Percentiles rank a stretch among this genome's conserved stretches.
phyloP scores from a whole-genome alignment of 23 tunicate genomes.

The Phallusia fumigata region DNA sequence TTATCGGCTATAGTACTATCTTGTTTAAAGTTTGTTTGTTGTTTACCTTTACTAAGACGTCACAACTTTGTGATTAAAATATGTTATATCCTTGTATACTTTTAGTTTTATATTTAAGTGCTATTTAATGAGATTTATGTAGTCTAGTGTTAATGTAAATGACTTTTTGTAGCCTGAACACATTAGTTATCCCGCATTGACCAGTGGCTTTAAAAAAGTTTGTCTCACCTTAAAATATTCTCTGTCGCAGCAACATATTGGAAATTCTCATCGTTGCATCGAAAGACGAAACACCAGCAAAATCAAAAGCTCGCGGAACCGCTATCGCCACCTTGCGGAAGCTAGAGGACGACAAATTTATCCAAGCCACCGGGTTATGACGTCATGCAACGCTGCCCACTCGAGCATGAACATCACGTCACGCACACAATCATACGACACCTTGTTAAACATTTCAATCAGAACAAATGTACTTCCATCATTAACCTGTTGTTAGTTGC shows the following conservation, averaged over 20 bases:
- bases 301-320: slow-evolving; percentile 38
- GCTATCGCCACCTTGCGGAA: slow-evolving; percentile 49
- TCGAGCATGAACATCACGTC: slow-evolving; percentile 3
- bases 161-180: background rate
- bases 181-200: background rate
- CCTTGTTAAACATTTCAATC: background rate
- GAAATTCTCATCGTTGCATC: slow-evolving; percentile 85
- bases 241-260: slow-evolving; percentile 56
- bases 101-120: too few species aligned
- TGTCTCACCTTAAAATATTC: too few species aligned
- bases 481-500: background rate
- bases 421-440: slow-evolving; percentile 5
- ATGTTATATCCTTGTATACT: too few species aligned
- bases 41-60: too few species aligned
- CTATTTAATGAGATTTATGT: too few species aligned
- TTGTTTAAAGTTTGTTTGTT: too few species aligned
- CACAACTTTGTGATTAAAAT: too few species aligned
- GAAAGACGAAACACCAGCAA: slow-evolving; percentile 36
- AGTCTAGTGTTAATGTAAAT: too few species aligned
- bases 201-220: background rate
- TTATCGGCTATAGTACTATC: too few species aligned
- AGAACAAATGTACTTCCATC: background rate
- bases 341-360: slow-evolving; percentile 85
- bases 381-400: background rate
- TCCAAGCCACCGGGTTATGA: slow-evolving; percentile 82